Percentiles rank a stretch among this genome's conserved stretches.
Evolutionary conservation across 2,113 vertebrate genomes (phyloP).

Genomic region (Argyrosomus japonicus): DNA sequence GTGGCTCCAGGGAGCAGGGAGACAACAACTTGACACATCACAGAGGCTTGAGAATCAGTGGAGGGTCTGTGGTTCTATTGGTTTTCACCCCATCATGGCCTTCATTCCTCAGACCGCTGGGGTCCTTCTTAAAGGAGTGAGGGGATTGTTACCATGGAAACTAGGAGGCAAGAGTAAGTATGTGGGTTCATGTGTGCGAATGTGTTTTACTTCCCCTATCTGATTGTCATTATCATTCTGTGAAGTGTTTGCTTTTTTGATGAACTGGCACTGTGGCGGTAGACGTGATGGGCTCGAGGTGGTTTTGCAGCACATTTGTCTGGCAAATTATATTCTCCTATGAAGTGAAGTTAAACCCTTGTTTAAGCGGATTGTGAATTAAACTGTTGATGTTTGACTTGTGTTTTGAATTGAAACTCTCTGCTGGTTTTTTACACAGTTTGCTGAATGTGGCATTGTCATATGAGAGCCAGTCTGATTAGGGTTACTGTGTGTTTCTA

Average conservation of each 20-base stretch:
- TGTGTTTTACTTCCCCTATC: conserved; percentile 26
- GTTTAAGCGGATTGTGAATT: neutral
- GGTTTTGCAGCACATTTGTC: neutral
- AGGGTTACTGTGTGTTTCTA: conserved; percentile 30
- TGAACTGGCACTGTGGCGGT: neutral
- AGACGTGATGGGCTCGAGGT: neutral
- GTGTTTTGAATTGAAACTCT: neutral
- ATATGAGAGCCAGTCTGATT: conserved; percentile 21
- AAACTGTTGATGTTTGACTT: conserved; percentile 20
- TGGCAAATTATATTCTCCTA: conserved; percentile 1
- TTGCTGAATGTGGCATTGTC: conserved; percentile 10
- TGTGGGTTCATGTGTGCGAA: neutral
- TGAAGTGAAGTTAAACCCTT: neutral
- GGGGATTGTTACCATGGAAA: conserved; percentile 63
- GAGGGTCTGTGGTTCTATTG: conserved; percentile 20
- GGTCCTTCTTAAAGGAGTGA: conserved; percentile 69
- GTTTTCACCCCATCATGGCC: conserved; percentile 63
- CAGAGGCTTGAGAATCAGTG: conserved; percentile 2
- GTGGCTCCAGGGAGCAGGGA: conserved; percentile 5
- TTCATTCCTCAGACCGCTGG: conserved; percentile 74
- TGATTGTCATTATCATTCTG: conserved; percentile 2
- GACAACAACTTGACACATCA: conserved; percentile 32
- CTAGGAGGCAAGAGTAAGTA: conserved; percentile 62
- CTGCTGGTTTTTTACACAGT: neutral
- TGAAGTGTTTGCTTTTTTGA: conserved; percentile 6